Conservation (phyloP, 92 coral and sea anemone species). For the Porites evermanni region DNA sequence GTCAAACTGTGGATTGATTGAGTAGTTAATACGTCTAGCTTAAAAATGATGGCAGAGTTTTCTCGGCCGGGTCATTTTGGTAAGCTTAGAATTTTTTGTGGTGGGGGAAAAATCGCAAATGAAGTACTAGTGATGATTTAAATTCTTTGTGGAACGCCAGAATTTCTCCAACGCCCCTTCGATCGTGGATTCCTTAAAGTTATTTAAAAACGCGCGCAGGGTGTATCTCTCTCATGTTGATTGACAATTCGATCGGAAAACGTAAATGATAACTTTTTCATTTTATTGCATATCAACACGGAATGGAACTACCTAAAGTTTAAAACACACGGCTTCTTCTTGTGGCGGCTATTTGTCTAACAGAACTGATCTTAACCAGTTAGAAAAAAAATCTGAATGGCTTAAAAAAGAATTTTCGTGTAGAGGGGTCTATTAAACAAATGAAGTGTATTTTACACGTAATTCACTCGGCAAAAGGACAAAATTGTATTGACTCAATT, state of each 20-base stretch:
- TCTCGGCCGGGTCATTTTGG: too few relatives aligned
- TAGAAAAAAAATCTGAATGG: background rate
- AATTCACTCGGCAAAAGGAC: background rate
- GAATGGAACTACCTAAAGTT: background rate
- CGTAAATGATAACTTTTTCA: background rate
- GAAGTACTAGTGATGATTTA: too few relatives aligned
- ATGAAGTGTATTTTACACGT: slow-evolving; percentile 6
- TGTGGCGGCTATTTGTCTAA: background rate
- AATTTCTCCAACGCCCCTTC: too few relatives aligned
- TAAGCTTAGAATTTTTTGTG: too few relatives aligned
- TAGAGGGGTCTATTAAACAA: slow-evolving; percentile 11
- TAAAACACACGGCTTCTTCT: background rate
- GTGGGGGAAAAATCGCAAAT: too few relatives aligned
- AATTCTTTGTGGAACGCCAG: too few relatives aligned
- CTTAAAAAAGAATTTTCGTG: background rate
- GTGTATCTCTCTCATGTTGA: background rate
- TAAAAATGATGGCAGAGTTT: too few relatives aligned
- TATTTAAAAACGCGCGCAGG: too few relatives aligned
- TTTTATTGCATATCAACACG: background rate
- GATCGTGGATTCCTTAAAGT: too few relatives aligned
- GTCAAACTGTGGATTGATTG: too few relatives aligned
- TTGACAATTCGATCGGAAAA: slow-evolving; percentile 3
- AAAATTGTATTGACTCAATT: background rate
- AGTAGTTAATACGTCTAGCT: too few relatives aligned
- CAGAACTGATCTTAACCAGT: background rate